Evolutionary conservation across 2,888 invertebrate genomes (phyloP), one percentile per base, ranked within the genome.

Genomic region (Orchestes rusci): DNA sequence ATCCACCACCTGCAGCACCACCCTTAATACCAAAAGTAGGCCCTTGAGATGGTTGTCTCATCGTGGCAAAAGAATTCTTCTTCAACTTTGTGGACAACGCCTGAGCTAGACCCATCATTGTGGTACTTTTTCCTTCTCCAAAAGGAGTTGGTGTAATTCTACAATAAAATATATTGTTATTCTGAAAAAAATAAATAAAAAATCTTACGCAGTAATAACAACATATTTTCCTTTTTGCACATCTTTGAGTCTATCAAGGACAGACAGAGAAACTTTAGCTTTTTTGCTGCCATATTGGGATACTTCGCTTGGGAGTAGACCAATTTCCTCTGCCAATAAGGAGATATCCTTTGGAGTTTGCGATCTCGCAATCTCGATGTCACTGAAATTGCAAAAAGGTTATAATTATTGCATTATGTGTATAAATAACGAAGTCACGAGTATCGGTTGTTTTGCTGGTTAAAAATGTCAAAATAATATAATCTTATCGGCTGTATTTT

Each of bases 71-170:
- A 0, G 91, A 80, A 70, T 97, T 96, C 54, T 77, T 82, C 3
- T 79, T 75, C 55, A 81, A 79, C 60, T 92, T 90, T 0, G 88
- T 89, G 1, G 85, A 80, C 40, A 99, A 70, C 1, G 97, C 95
- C 70, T 99, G 99, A 3, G 84, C 85, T 53, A 97, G 69, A 2
- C 97, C 99, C 48, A 99, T 74, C 0, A 91, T 77, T 0, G 94
- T 95, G 0, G 99, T 99, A 59, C 93, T 95, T 73, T 99, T 99
- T 19, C 97, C 97, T 72, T 99, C 97, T 1, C 99, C 99, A n/a
- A 99, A 74, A 0, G 97, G 95, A 0, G 99, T 99, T 0, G 99
- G 97, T 0, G 96, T 99, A 38, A 99, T 96, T 12, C 93, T 90
- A 65, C 43, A 39, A 37, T 4, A 23, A 23, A 7, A 5, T 7